Conservation (phyloP, 2,113 vertebrate genomes). For the Tetraodon nigroviridis region DNA sequence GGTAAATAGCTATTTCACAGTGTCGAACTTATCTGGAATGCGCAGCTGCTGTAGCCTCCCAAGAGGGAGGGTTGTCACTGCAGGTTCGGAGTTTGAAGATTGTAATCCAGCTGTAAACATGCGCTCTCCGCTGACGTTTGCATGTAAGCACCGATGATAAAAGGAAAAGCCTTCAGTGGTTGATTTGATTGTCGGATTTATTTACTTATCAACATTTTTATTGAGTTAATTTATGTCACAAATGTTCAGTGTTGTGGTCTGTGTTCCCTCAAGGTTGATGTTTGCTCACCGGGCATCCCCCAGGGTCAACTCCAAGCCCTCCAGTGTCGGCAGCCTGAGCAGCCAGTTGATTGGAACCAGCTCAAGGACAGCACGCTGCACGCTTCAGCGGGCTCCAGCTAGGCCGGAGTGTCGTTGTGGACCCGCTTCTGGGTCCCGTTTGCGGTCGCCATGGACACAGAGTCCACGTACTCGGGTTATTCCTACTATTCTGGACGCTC, state of each 20-base stretch:
- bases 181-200: conserved; percentile 7
- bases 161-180: conserved; percentile 1
- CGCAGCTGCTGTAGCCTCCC: conserved; percentile 25
- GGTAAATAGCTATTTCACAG: conserved; percentile 35
- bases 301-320: conserved; percentile 58
- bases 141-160: conserved; percentile 3
- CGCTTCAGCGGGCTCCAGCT: conserved; percentile 42
- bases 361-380: conserved; percentile 39
- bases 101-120: conserved; percentile 22
- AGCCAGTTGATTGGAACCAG: conserved; percentile 32
- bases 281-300: conserved; percentile 47
- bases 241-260: neutral
- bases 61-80: conserved; percentile 27
- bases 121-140: neutral
- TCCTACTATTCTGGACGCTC: conserved; percentile 95
- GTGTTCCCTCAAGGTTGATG: conserved; percentile 64
- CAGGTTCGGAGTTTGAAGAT: conserved; percentile 14
- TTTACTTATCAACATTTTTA: neutral
- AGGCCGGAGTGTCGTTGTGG: conserved; percentile 15
- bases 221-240: neutral
- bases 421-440: conserved; percentile 43
- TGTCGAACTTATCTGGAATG: conserved; percentile 25
- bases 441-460: conserved; percentile 87
- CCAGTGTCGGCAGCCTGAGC: conserved; percentile 55
- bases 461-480: conserved; percentile 93